Base-by-base conservation (phyloP, 1,140 invertebrate species). In the Brachionus rubens region DNA sequence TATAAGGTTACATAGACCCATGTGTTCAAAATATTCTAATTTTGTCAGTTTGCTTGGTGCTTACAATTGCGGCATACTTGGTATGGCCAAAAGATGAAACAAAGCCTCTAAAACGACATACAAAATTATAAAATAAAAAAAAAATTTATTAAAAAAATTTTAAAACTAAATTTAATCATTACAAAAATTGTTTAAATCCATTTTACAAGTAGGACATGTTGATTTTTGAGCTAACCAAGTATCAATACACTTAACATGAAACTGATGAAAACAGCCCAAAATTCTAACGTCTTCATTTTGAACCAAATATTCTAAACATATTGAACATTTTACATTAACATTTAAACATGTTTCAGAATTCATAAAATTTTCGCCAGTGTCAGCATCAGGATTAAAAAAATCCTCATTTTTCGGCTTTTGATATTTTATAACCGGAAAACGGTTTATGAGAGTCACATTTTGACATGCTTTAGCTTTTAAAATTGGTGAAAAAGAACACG, bases 181-280 rank as follows among this genome's bases (percentile, higher is more conserved):
- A 19, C 16, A 59, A 65, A n/a, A 26, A n/a, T 5, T 26, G 16
- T 24, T 26, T 26, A 96, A 95, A 83, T 95, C 93, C 7, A 96
- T 91, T 77, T 93, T 89, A 85, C 93, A 96, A 75, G 96, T 94
- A 4, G 94, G 93, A 86, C 93, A 96, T 78, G 92, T 91, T 82
- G 94, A 95, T 84, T 95, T 96, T 68, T 91, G 92, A 76, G 89
- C 88, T 36, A 96, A 88, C 94, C 94, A 96, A 83, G 93, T 92
- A 83, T 96, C 93, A 43, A 96, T 92, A 82, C 93, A 96, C 80
- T 92, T 91, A 80, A 91, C 91, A 84, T 96, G 93, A 85, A 95
- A 96, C 77, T 95, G 88, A 87, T 96, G 93, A 91, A 94, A 93
- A 83, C 93, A 96, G 0, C 92, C 92, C 77, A 96, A 87, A 65